Evolutionary conservation across 2,797 vertebrate species (phyloP).

Genomic region (Setipinna tenuifilis): DNA sequence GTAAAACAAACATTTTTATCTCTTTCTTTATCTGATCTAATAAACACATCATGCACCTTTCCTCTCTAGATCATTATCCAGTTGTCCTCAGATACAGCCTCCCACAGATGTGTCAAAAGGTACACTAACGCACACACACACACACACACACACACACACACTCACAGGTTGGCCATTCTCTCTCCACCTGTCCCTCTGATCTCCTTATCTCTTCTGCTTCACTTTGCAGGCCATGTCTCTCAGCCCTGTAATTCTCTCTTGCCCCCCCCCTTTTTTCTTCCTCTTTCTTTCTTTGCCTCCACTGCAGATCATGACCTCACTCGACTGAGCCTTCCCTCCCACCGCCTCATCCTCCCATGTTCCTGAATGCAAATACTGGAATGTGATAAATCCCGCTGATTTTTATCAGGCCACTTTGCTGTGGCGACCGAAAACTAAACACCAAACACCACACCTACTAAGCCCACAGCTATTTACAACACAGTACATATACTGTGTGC

Average conservation of each 20-base stretch:
- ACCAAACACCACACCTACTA: slow-evolving; percentile 77
- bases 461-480: slow-evolving; percentile 75
- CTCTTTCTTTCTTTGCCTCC: slow-evolving; percentile 65
- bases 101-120: slow-evolving; percentile 17
- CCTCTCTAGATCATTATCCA: slow-evolving; percentile 34
- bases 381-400: slow-evolving; percentile 82
- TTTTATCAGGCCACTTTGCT: slow-evolving; percentile 81
- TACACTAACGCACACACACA: slow-evolving; percentile 11
- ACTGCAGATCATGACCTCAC: slow-evolving; percentile 75
- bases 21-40: neutral
- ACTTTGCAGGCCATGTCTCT: slow-evolving; percentile 32
- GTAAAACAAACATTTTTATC: neutral
- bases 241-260: slow-evolving; percentile 44
- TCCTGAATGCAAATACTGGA: slow-evolving; percentile 82
- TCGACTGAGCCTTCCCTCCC: slow-evolving; percentile 64
- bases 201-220: slow-evolving; percentile 73
- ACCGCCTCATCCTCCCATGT: slow-evolving; percentile 56
- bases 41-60: neutral
- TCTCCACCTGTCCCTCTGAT: slow-evolving; percentile 66
- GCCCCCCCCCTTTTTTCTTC: slow-evolving; percentile 69
- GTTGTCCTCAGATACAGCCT: slow-evolving; percentile 17
- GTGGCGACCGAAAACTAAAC: slow-evolving; percentile 80
- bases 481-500: slow-evolving; percentile 39
- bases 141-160: neutral
- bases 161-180: slow-evolving; percentile 46